phyloP scores from a whole-genome alignment of 2,888 invertebrate genomes.

The Hirtodrosophila cameraria region DNA sequence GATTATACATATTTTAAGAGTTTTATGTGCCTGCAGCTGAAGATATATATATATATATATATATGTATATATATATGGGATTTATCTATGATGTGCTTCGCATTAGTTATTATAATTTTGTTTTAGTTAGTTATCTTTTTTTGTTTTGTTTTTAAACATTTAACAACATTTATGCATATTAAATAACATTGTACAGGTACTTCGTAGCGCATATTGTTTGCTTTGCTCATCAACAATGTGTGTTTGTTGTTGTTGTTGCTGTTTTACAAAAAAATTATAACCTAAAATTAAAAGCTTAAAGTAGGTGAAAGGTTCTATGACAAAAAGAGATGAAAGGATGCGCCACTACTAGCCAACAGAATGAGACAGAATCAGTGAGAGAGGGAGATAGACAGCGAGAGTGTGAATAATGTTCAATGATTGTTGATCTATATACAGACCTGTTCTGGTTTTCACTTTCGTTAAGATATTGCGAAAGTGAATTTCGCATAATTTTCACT shows the following conservation, averaged over 20 bases:
- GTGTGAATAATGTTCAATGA: background rate
- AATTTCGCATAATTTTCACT: too few relatives aligned
- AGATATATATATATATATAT: too few relatives aligned
- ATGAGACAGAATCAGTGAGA: background rate
- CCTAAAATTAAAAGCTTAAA: constrained; percentile 63
- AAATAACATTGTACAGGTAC: constrained; percentile 75
- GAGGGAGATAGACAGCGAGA: background rate
- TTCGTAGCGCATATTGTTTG: constrained; percentile 76
- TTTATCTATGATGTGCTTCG: constrained; percentile 8
- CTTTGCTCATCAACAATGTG: constrained; percentile 42
- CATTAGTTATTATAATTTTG: constrained; percentile 1
- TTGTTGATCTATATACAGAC: constrained; percentile 4
- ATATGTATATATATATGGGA: constrained; percentile 18
- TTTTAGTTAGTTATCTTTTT: background rate
- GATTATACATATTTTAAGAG: too few relatives aligned
- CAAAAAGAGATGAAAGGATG: constrained; percentile 40
- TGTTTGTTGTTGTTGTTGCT: constrained; percentile 26
- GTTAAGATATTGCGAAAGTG: too few relatives aligned
- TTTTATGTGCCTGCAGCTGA: constrained; percentile 47
- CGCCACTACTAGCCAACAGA: constrained; percentile 48
- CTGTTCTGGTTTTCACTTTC: too few relatives aligned
- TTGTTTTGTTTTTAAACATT: constrained; percentile 25
- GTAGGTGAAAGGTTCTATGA: constrained; percentile 1
- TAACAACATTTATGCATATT: constrained; percentile 48
- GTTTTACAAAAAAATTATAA: constrained; percentile 25